Base-by-base conservation (phyloP, 2,888 invertebrate genomes). In the Cordylochernes scorpioides region DNA sequence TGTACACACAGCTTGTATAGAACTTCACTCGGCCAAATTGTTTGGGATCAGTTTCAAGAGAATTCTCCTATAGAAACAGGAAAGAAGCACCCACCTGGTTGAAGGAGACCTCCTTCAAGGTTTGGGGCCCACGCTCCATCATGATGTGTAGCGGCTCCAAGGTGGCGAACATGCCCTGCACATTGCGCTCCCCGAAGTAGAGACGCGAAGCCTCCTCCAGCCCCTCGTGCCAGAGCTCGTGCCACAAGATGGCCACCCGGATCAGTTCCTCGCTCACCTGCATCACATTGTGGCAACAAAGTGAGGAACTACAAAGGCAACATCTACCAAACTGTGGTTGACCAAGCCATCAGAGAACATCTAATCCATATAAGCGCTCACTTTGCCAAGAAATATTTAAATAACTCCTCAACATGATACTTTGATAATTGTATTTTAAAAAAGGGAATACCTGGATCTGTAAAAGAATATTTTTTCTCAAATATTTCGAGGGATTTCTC, bases 151-250 rank as follows among this genome's bases (percentile, higher is more conserved):
- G 53, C 0, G 94, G 94, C 46, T 88, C 86, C 34, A 99, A 55
- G 0, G 82, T 78, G 40, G 75, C 74, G 48, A 97, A 73, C 97
- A 99, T 97, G 5, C 82, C 91, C 36, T 74, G 71, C 0, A 86
- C 74, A 50, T 97, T 88, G 34, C 73, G 65, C 51, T 97, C 97
- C 3, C 86, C 88, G 52, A 94, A 97, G 53, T 86, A 97, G 7
- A 94, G 57, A 39, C 73, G 58, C 4, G 78, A 80, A 0, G 91
- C 91, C 50, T 94, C 91, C 25, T 60, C 61, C 13, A 97, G 55
- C 0, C 88, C 94, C 52, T 97, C 97, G 49, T 94, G 86, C 97
- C 97, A 99, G 46, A 88, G 69, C 52, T 97, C 97, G 49, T 97
- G 94, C 97, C 97, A 99, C 12, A 99, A 58, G 41, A 99, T 99